Evolutionary conservation across 1,140 invertebrate genomes (phyloP), one percentile per base, ranked within the genome.

Genomic region (Cepaea nemoralis): DNA sequence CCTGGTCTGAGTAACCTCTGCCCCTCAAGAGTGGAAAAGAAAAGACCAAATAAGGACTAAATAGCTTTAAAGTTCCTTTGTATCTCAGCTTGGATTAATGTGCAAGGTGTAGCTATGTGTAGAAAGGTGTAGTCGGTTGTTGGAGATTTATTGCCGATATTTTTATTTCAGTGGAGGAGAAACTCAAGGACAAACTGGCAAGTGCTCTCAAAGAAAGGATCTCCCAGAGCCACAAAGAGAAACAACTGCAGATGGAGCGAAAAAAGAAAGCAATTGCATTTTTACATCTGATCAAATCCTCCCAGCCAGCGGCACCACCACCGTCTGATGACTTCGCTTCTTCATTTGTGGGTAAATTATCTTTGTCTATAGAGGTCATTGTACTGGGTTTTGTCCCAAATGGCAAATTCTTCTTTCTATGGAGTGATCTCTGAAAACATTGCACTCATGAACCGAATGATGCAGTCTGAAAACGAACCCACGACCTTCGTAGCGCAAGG

Each of bases 201-300:
- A 91, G 92, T 59, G 93, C 93, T 3, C 93, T 93, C 0, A 86
- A 94, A 5, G 94, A 94, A 67, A 94, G 94, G 85, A 83, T 94
- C 55, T 91, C 92, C 10, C 91, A 92, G 1, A 92, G 92, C 5
- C 92, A 93, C 14, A 93, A 93, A 78, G 94, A 95, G 84, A 93
- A 94, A 86, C 94, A 94, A 70, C 85, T 95, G 6, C 95, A 96
- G 86, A 87, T 94, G 39, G 95, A 96, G 86, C 90, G 95, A 8
- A 95, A 95, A 86, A 93, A 93, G 22, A 92, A 92, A 84, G 92
- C 92, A 40, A 90, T 91, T 48, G 85, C 92, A 82, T 93, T 93
- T 85, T 87, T 93, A 16, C 91, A 88, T 50, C 89, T 91, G 83
- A 76, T 93, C 6, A 90, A 90, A 77, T 85, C 86, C 37, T 82